phyloP scores from a whole-genome alignment of 2,113 vertebrate species.

The Ciconia stormi region DNA sequence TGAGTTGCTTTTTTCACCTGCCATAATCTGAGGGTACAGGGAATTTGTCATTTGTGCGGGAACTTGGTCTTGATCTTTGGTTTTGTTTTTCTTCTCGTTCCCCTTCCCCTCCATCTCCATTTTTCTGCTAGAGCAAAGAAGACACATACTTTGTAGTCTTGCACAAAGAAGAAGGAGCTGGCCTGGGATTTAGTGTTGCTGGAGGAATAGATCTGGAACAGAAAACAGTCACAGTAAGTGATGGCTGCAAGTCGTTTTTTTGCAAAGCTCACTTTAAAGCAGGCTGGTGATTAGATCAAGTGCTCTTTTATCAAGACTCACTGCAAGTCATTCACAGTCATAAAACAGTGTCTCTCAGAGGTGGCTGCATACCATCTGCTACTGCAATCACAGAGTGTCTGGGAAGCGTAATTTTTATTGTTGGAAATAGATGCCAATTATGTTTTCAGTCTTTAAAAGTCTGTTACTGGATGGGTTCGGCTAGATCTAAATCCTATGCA shows the following conservation, averaged over 20 bases:
- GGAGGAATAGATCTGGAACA: conserved; percentile 89
- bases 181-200: conserved; percentile 92
- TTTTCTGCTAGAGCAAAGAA: conserved; percentile 77
- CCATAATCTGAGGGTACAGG: not conserved
- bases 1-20: not conserved
- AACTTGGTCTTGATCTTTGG: not conserved
- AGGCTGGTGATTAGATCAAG: conserved; percentile 28
- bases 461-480: not conserved
- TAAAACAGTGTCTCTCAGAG: not conserved
- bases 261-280: not conserved
- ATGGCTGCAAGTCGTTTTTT: not conserved
- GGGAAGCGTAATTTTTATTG: not conserved
- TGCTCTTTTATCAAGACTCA: conserved; percentile 6
- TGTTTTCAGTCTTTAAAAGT: not conserved
- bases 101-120: not conserved
- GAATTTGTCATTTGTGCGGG: not conserved
- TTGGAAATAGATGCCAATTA: not conserved
- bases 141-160: conserved; percentile 85
- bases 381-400: not conserved
- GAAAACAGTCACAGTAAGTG: conserved; percentile 84
- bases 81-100: not conserved
- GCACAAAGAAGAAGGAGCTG: conserved; percentile 88
- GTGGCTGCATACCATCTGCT: conserved; percentile 9
- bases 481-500: not conserved
- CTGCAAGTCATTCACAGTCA: not conserved